Conservation (phyloP, 1,140 invertebrate genomes). For the Danaus plexippus region DNA sequence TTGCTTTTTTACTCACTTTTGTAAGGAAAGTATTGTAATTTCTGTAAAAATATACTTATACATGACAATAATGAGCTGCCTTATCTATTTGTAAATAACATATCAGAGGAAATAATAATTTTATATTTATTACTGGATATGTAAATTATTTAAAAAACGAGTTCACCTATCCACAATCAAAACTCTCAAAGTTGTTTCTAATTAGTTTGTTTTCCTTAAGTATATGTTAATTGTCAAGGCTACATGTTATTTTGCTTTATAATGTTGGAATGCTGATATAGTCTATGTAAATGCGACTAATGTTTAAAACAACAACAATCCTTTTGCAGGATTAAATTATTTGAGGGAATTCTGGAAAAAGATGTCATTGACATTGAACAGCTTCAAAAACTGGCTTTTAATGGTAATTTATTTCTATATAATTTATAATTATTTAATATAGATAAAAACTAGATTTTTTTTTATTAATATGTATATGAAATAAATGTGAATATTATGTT, state of each 20-base stretch:
- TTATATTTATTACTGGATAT: no score
- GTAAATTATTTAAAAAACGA: no score
- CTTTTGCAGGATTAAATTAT: slow-evolving; percentile 79
- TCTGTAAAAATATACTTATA: no score
- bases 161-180: no score
- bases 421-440: background rate
- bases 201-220: background rate
- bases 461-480: background rate
- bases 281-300: background rate
- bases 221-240: slow-evolving; percentile 1
- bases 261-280: no score
- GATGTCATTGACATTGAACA: slow-evolving; percentile 79
- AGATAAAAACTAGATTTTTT: background rate
- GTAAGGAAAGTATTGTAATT: no score
- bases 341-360: slow-evolving; percentile 77
- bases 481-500: background rate
- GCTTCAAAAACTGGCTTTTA: slow-evolving; percentile 80
- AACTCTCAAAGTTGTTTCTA: background rate
- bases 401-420: slow-evolving; percentile 66
- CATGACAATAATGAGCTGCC: no score
- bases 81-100: no score
- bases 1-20: no score
- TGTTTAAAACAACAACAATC: slow-evolving; percentile 3
- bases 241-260: slow-evolving; percentile 1
- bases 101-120: no score